These are phyloP conservation scores for Lycaena phlaeas DNA, from an alignment of 2,888 invertebrate genomes.

Conservation along the genomic window DNA sequence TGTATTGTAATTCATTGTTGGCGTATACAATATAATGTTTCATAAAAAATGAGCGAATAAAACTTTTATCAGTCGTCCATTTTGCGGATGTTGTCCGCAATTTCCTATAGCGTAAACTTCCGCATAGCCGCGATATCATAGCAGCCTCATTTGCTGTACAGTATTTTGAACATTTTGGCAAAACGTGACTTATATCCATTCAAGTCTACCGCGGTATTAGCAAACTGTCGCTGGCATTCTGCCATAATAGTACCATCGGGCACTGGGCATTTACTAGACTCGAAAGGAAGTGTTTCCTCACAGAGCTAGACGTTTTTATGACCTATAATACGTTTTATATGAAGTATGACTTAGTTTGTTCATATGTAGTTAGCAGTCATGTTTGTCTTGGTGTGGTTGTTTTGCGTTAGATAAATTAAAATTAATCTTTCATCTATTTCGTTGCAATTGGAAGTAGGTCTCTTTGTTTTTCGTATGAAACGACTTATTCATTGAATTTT, in stretches of 20 bases:
- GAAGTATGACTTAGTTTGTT: constrained; percentile 8
- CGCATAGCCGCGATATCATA: constrained; percentile 29
- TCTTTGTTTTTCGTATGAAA: no score
- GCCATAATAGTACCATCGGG: constrained; percentile 49
- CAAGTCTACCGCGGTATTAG: constrained; percentile 41
- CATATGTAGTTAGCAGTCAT: neutral
- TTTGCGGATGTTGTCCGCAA: neutral
- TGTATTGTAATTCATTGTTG: no score
- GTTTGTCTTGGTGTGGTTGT: no score
- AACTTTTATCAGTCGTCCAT: neutral
- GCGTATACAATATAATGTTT: no score
- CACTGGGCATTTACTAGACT: constrained; percentile 34
- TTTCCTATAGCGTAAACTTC: constrained; percentile 30
- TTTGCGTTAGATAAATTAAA: no score
- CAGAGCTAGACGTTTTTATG: constrained; percentile 49
- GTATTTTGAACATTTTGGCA: constrained; percentile 41
- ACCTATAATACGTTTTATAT: constrained; percentile 25
- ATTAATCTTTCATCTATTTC: no score
- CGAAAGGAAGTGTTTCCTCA: constrained; percentile 44
- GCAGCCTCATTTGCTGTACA: constrained; percentile 15
- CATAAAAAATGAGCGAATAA: no score
- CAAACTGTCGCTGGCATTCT: constrained; percentile 45
- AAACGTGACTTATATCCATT: constrained; percentile 49
- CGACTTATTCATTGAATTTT: no score
- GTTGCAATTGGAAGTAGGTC: no score